These are phyloP conservation scores for Stictocephala bisonia DNA, from an alignment of 2,888 invertebrate species.

Conservation along the genomic window DNA sequence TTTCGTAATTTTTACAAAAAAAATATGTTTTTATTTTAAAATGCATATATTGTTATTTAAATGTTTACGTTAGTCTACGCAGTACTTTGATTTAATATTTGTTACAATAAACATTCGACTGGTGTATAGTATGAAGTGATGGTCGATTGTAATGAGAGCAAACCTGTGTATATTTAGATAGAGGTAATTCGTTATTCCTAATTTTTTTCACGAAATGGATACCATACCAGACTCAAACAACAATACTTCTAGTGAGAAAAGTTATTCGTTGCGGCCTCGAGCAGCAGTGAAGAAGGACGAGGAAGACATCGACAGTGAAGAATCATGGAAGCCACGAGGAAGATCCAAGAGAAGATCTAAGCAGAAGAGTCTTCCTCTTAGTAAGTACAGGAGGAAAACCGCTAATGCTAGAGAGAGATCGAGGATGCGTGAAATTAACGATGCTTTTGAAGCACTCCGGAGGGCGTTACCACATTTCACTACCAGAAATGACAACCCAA, in stretches of 20 bases:
- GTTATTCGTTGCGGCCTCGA: constrained; percentile 76
- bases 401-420: constrained; percentile 90
- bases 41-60: too few species aligned
- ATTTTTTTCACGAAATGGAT: too few species aligned
- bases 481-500: constrained; percentile 60
- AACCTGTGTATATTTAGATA: too few species aligned
- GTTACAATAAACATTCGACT: too few species aligned
- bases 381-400: constrained; percentile 90
- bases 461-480: constrained; percentile 75
- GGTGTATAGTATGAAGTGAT: too few species aligned
- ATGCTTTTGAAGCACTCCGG: constrained; percentile 85
- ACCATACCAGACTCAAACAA: constrained; percentile 63
- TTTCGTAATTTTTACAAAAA: too few species aligned
- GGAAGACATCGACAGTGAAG: constrained; percentile 55
- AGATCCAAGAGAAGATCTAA: constrained; percentile 63
- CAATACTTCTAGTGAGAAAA: constrained; percentile 65
- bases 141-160: too few species aligned
- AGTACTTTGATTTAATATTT: too few species aligned
- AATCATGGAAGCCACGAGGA: constrained; percentile 62
- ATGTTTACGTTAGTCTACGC: too few species aligned
- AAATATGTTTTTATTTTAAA: too few species aligned
- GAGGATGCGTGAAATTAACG: constrained; percentile 91
- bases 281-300: constrained; percentile 71
- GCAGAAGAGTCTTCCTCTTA: constrained; percentile 76
- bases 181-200: too few species aligned